phyloP scores from a whole-genome alignment of 2,113 vertebrate genomes.

The Hoplias malabaricus region DNA sequence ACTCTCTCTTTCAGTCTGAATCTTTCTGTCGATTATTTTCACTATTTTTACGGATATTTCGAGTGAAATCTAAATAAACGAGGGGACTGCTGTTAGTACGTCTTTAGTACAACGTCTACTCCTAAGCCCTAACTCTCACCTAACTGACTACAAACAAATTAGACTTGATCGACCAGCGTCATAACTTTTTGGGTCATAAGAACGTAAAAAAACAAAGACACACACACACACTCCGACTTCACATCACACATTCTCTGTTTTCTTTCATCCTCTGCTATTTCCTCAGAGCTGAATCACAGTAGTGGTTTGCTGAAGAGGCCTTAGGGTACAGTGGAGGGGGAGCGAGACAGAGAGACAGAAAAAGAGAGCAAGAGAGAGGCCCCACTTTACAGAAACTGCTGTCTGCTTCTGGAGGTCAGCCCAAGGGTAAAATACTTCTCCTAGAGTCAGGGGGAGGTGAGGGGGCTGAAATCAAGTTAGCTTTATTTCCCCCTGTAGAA shows the following conservation, averaged over 20 bases:
- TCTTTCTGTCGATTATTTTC: neutral
- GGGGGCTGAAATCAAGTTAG: slow-evolving; percentile 78
- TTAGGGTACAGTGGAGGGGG: slow-evolving; percentile 12
- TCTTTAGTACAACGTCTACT: no score
- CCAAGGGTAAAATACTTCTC: slow-evolving; percentile 79
- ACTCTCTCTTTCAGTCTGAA: no score
- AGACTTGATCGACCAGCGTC: no score
- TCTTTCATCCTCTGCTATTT: slow-evolving; percentile 60
- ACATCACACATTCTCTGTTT: slow-evolving; percentile 46
- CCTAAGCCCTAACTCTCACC: no score
- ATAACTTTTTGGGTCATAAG: no score
- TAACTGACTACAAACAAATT: no score
- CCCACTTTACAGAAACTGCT: slow-evolving; percentile 69
- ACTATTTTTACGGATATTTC: neutral
- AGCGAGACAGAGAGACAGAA: slow-evolving; percentile 1
- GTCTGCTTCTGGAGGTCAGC: slow-evolving; percentile 77
- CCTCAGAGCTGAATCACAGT: slow-evolving; percentile 63
- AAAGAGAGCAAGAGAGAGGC: slow-evolving; percentile 56
- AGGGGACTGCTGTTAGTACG: no score
- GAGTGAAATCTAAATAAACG: no score
- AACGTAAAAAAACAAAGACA: neutral
- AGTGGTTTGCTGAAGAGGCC: slow-evolving; percentile 39
- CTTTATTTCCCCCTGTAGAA: slow-evolving; percentile 64
- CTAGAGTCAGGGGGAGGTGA: slow-evolving; percentile 79
- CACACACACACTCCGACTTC: slow-evolving; percentile 23